Evolutionary conservation across 1,140 invertebrate species (phyloP), one percentile per base, ranked within the genome.

Genomic region (Diorhabda carinulata): DNA sequence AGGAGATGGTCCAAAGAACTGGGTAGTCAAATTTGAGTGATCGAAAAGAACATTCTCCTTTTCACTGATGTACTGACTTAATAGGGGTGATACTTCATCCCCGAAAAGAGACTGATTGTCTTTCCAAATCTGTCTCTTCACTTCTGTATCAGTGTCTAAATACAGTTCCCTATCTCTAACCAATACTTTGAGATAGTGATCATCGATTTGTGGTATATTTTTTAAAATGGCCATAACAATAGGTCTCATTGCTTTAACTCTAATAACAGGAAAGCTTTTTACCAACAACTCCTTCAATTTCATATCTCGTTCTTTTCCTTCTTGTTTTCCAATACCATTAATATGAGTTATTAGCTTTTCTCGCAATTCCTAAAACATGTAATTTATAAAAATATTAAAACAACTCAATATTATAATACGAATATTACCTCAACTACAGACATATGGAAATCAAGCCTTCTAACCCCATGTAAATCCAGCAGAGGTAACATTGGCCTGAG

Each of bases 111-210:
- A 93, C 80, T 98, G 96, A 83, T 98, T 97, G 76, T 98, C 95
- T 78, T 96, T 94, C 97, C 97, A 99, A 67, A 99, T 98, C 80
- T 98, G 96, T 61, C 96, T 84, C 82, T 98, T 98, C 0, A 98
- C 96, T 85, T 98, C 95, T 3, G 95, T 97, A 75, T 98, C 94
- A 40, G 95, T 96, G 71, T 97, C 95, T 74, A 92, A 91, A 81
- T 98, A 98, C 0, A 98, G 82, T 79, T 97, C 94, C 73, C 93
- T 91, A 80, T 99, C 96, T 63, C 91, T 85, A 1, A 98, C 92
- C 67, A 97, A 83, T 43, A 96, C 89, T 78, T 90, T 88, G 40
- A 98, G 83, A 82, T 94, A 95, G 79, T 95, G 94, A 72, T 98
- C 95, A 77, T 98, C 95, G 71, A 99, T 97, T 72, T 94, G 90